Evolutionary conservation across 2,888 invertebrate genomes (phyloP), one percentile per base, ranked within the genome.

Genomic region (Volucella inanis): DNA sequence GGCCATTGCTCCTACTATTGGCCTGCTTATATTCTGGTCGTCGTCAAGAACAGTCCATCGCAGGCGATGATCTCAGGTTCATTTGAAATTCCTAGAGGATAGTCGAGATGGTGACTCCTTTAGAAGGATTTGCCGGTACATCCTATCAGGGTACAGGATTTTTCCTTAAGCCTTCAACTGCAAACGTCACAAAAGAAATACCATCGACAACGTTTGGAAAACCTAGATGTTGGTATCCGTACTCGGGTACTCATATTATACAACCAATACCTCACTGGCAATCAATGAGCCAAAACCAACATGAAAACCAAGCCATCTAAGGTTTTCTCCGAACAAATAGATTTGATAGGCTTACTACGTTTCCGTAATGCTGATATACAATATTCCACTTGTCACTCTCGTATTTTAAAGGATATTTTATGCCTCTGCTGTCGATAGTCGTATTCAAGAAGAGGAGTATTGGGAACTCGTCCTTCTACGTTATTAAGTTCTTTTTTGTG

Each of bases 61-160:
- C 55, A 38, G 12, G 38, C 14, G 47, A 41, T 9, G 6, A 18
- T 31, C 22, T 45, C 31, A 47, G 75, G 65, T 76, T 80, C 80
- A 71, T 84, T 84, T 84, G 18, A 61, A 80, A 80, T 84, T 84
- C 84, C 54, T 67, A 31, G 39, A 76, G 75, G 84, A 71, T 71
- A 61, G 57, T 61, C 54, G 76, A 84, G 79, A 71, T 64, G 64
- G 50, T 57, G 52, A 62, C 72, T 72, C 55, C 57, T 47, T 68
- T 10, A 15, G 31, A 31, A 31, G 78, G 64, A 78, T 74, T 77
- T 64, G 39, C 31, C 31, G 8, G 11, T 14, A 11, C 10, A 52
- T 1, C 47, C 14, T 8, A 15, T 49, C 39, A 57, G 61, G 22
- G 8, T 41, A 31, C n/a, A 1, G 41, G 52, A 81, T 64, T 38